Evolutionary conservation across 2,797 vertebrate species (phyloP).

Genomic region (Nothura maculosa): DNA sequence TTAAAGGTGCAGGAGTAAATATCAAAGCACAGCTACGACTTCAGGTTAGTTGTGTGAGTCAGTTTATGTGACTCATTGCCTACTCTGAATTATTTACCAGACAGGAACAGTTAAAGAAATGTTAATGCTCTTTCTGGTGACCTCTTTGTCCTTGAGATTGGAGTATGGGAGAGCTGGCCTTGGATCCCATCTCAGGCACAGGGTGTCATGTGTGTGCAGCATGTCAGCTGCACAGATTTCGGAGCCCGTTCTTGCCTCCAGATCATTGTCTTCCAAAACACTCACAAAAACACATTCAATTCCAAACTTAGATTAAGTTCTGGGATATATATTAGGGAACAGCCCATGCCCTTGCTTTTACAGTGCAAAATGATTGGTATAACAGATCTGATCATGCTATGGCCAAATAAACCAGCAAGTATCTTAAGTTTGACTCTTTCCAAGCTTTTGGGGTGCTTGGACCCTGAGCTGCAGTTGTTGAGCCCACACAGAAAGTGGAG

Average conservation of each 20-base stretch:
- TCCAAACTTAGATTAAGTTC: not conserved
- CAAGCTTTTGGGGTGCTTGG: not conserved
- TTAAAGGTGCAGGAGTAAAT: not conserved
- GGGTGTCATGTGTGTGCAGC: not conserved
- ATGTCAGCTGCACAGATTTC: not conserved
- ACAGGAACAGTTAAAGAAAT: not conserved
- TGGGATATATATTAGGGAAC: not conserved
- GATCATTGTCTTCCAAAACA: not conserved
- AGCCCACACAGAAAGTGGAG: not conserved
- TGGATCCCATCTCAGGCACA: not conserved
- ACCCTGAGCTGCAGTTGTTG: not conserved
- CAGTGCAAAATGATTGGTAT: not conserved
- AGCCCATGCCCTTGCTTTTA: not conserved
- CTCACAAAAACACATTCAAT: not conserved
- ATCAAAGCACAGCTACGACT: not conserved
- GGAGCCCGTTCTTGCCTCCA: not conserved
- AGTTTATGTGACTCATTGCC: not conserved
- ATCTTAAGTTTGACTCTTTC: not conserved
- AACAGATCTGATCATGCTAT: not conserved
- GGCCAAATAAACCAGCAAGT: not conserved
- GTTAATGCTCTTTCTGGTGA: not conserved
- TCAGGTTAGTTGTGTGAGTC: not conserved
- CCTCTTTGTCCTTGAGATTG: not conserved
- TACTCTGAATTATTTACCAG: not conserved
- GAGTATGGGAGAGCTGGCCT: not conserved